These are phyloP conservation scores for Forbesichthys agassizii DNA, from an alignment of 2,113 vertebrate genomes.

Conservation along the genomic window DNA sequence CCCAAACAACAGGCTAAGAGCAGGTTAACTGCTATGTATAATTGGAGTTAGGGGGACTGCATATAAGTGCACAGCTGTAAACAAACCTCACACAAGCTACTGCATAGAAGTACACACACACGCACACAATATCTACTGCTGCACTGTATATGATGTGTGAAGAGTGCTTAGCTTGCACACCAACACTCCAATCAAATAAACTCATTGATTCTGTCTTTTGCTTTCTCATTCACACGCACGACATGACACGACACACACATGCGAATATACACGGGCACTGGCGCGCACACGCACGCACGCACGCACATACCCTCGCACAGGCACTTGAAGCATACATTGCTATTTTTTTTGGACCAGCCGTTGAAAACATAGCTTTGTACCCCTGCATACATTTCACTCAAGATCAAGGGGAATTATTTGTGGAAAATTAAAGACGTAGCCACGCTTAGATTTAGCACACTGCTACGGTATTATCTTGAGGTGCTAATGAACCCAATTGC, in stretches of 20 bases:
- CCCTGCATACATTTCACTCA: conserved; percentile 70
- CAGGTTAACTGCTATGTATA: conserved; percentile 15
- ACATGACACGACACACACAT: not conserved
- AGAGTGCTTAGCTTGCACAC: not conserved
- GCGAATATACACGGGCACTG: not conserved
- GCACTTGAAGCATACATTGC: conserved; percentile 40
- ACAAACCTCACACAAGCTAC: not conserved
- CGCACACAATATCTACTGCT: not conserved
- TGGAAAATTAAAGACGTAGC: conserved; percentile 76
- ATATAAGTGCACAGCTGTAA: conserved; percentile 25
- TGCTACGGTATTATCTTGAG: conserved; percentile 70
- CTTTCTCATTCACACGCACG: not conserved
- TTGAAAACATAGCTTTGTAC: conserved; percentile 56
- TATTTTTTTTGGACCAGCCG: conserved; percentile 68
- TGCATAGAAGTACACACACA: not conserved
- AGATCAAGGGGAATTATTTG: conserved; percentile 81
- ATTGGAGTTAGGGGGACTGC: conserved; percentile 8
- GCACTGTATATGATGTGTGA: not conserved
- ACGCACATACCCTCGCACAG: conserved; percentile 10
- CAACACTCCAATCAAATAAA: not conserved
- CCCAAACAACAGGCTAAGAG: conserved; percentile 20
- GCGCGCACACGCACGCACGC: conserved; percentile 3
- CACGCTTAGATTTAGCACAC: conserved; percentile 74
- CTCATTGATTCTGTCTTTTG: not conserved
- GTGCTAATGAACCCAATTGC: conserved; percentile 73